phyloP scores from a whole-genome alignment of 2,888 invertebrate genomes.

The Cylindroiulus punctatus region DNA sequence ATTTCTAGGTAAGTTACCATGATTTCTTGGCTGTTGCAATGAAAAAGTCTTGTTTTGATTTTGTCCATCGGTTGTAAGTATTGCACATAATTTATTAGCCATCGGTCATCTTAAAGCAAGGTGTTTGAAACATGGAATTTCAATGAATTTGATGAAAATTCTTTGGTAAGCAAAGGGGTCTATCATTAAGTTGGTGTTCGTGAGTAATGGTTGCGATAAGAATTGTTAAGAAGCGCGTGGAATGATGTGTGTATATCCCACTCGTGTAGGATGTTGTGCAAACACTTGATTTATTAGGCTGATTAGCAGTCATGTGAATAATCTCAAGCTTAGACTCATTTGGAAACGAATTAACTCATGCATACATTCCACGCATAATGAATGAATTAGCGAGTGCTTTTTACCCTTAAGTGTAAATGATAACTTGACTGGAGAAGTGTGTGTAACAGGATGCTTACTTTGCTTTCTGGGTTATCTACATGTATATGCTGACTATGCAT shows the following conservation, averaged over 20 bases:
- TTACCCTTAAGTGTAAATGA: conserved; percentile 33
- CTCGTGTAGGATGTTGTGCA: neutral
- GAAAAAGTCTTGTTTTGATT: neutral
- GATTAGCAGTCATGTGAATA: conserved; percentile 34
- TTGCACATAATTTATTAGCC: neutral
- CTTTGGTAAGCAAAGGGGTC: neutral
- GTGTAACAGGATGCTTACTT: conserved; percentile 21
- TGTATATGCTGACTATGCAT: neutral
- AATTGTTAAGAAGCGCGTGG: neutral
- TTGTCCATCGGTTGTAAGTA: neutral
- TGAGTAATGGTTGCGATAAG: neutral
- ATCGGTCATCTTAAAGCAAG: neutral
- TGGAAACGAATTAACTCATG: conserved; percentile 12
- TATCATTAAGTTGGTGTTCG: neutral
- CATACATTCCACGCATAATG: neutral
- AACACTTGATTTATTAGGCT: conserved; percentile 35
- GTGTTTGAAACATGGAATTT: too few species aligned
- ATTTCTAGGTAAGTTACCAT: neutral
- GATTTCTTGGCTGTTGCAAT: neutral
- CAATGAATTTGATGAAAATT: neutral
- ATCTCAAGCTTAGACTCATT: neutral
- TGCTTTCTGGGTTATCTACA: neutral
- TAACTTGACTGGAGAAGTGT: neutral
- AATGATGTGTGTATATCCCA: neutral
- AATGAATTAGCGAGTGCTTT: conserved; percentile 30